Base-by-base conservation (phyloP, 2,113 vertebrate species). In the Nipponia nippon region DNA sequence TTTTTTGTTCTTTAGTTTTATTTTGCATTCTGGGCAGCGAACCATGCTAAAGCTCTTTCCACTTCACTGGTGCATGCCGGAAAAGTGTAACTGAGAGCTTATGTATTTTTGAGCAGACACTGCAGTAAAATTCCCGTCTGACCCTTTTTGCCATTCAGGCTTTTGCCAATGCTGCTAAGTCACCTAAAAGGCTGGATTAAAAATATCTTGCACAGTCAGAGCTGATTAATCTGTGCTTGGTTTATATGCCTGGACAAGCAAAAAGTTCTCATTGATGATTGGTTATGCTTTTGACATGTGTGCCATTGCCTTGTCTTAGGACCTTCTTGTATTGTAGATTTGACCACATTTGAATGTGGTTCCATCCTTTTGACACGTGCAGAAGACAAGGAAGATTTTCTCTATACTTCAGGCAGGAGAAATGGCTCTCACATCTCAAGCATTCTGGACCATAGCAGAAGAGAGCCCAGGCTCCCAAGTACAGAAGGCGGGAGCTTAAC, bases 1-100 rank as follows among this genome's bases (percentile, higher is more conserved):
- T 96, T 96, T 96, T 93, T 72, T 94, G 34, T 93, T 90, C 50
- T 95, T 92, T 36, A 56, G 65, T 82, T 97, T 93, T 95, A 78
- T 95, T 97, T 97, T 96, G 61, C 56, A n/a, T 97, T 90, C 73
- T 92, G 73, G 62, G 61, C 80, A 87, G 5, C 83, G 94, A 96
- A 93, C 87, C 16, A 1, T 63, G 32, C 38, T 89, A 69, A 84
- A 96, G 40, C 87, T 94, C 66, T 92, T 93, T 96, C 63, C 63
- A n/a, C 62, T 89, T 90, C 94, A 36, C 42, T 93, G 78, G 23
- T 72, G 84, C 34, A 19, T 4, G 5, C 92, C 0, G 8, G 83
- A 95, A 90, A 53, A 91, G 66, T 55, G 77, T 89, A 89, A 95
- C 83, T 73, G 79, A 90, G 92, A 96, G 94, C 38, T 95, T 56